A percentile compares a stretch with the other conserved stretches of the same genome.
phyloP scores from a whole-genome alignment of 2,888 invertebrate genomes.

The Xestobium rufovillosum region DNA sequence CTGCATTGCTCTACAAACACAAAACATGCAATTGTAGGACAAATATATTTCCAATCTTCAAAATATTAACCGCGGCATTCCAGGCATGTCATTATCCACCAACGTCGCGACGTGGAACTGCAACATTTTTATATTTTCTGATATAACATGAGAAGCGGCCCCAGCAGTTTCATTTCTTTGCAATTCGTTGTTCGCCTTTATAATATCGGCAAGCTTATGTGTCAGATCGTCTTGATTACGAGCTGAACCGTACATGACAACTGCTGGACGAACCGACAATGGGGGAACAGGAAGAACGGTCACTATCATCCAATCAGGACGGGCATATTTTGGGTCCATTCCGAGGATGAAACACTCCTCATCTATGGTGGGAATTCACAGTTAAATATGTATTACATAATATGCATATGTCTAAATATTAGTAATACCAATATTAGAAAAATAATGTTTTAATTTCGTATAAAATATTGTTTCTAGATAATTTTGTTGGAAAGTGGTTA shows the following conservation, averaged over 20 bases:
- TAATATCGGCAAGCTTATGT: slow-evolving; percentile 96
- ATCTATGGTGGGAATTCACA: slow-evolving; percentile 60
- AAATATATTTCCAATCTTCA: no score
- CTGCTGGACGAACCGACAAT: slow-evolving; percentile 91
- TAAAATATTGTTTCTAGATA: no score
- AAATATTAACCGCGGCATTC: slow-evolving; percentile 68
- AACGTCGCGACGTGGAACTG: slow-evolving; percentile 98
- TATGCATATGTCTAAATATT: no score
- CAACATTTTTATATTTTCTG: slow-evolving; percentile 94
- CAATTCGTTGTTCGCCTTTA: slow-evolving; percentile 95
- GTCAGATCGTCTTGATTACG: slow-evolving; percentile 99
- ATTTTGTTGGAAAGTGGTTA: no score
- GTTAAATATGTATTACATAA: slow-evolving; percentile 5
- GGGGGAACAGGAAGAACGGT: slow-evolving; percentile 98
- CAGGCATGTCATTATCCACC: slow-evolving; percentile 98
- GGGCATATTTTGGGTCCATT: slow-evolving; percentile 95
- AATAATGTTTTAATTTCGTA: no score
- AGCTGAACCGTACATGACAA: slow-evolving; percentile 98
- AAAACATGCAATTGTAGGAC: no score
- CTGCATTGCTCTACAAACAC: slow-evolving; percentile 77
- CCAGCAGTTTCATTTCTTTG: slow-evolving; percentile 92
- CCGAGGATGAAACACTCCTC: slow-evolving; percentile 92
- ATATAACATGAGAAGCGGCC: slow-evolving; percentile 94
- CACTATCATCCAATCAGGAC: slow-evolving; percentile 99
- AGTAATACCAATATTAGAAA: no score